Evolutionary conservation across 2,797 vertebrate species (phyloP), one percentile per base, ranked within the genome.

Genomic region (Lepus townsendii): DNA sequence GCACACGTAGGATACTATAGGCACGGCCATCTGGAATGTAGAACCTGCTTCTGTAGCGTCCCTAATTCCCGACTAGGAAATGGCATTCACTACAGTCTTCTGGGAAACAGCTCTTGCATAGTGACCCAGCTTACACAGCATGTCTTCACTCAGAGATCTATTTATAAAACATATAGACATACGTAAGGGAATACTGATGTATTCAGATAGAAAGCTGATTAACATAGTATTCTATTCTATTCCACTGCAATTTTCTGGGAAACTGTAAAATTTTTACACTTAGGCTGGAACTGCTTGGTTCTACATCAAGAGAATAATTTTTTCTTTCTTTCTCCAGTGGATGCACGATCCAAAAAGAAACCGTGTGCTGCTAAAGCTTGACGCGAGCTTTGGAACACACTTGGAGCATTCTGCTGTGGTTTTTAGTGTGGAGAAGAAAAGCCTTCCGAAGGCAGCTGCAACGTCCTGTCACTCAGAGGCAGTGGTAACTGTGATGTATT

Each of bases 151-250:
- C 83, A 92, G 42, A 69, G 86, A 72, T 95, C 90, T 97, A 95
- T 66, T 89, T 96, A 94, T 96, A 97, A 97, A 91, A 95, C 85
- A 97, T 77, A 94, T 30, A 93, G 88, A 91, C 63, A 62, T 52
- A 86, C 7, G 83, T n/a, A 88, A 86, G 68, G 87, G 83, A 85
- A 76, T 60, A 86, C 7, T 52, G 85, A 92, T 24, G 83, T 72
- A 78, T 73, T 86, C 93, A 92, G 24, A 92, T 0, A 92, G 75
- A 79, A 72, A 83, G 38, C 6, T 66, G 73, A 38, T 86, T 93
- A 88, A 83, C 13, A 88, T 4, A 75, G 42, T 19, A 52, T 69
- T 78, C 63, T 93, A 80, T 75, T 92, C 86, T 86, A 84, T 79
- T 68, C 78, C 78, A 60, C 75, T 73, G 89, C 6, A 11, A 73